Conservation (phyloP, 2,113 vertebrate species). For the Gallinago undulata region DNA sequence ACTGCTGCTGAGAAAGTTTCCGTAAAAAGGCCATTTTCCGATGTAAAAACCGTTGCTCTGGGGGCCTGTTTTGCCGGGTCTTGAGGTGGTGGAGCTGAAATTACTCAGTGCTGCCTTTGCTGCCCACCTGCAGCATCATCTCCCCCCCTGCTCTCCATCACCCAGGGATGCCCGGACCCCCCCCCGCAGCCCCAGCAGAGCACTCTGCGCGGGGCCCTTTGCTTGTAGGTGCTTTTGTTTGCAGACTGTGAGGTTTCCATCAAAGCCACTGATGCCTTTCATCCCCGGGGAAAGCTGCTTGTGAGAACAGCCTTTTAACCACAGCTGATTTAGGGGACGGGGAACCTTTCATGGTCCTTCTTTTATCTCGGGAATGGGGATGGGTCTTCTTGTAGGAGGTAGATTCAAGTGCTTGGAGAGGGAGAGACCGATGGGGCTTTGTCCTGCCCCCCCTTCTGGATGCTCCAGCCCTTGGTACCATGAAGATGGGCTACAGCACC, state of each 20-base stretch:
- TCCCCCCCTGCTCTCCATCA: background rate
- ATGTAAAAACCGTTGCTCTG: accelerated
- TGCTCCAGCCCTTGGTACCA: background rate
- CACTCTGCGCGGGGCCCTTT: accelerated
- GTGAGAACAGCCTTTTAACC: background rate
- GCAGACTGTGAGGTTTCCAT: background rate
- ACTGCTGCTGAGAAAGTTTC: background rate
- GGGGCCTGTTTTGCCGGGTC: accelerated
- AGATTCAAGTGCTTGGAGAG: background rate
- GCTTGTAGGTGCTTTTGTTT: background rate
- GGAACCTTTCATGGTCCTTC: background rate
- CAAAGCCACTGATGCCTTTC: background rate
- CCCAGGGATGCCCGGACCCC: accelerated
- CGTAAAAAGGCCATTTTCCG: background rate
- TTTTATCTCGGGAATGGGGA: background rate
- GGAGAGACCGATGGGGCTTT: accelerated
- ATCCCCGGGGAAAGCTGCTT: background rate
- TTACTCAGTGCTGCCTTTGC: background rate
- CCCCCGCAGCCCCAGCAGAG: background rate
- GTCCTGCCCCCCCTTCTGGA: accelerated
- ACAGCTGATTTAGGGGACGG: accelerated
- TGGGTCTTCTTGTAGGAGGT: accelerated
- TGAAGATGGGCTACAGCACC: background rate
- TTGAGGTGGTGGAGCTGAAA: accelerated
- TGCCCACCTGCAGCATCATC: accelerated